These are phyloP conservation scores for Horisme vitalbata DNA, from an alignment of 2,888 invertebrate genomes.

Conservation along the genomic window DNA sequence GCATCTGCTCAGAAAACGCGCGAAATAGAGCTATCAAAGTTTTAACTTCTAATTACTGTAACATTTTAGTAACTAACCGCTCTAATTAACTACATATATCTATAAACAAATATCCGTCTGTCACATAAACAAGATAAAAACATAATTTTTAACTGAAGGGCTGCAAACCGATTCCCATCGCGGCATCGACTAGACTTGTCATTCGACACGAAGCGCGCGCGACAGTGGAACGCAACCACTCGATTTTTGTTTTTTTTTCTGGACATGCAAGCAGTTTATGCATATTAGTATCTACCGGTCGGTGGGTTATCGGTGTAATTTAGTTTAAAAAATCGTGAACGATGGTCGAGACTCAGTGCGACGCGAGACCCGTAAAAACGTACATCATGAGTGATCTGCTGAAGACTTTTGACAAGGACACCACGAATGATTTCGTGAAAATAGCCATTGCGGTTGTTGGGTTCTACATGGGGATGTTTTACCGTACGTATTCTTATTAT, in stretches of 20 bases:
- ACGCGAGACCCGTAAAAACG: constrained; percentile 62
- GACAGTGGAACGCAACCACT: constrained; percentile 46
- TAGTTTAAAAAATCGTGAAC: constrained; percentile 43
- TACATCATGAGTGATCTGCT: constrained; percentile 78
- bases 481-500: constrained; percentile 64
- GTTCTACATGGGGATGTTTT: constrained; percentile 70
- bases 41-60: background rate
- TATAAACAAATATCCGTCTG: constrained; percentile 6
- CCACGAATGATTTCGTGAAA: constrained; percentile 66
- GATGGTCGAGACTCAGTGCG: constrained; percentile 72
- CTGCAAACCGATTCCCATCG: constrained; percentile 32
- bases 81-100: too few relatives aligned
- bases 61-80: background rate
- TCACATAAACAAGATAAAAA: constrained; percentile 14
- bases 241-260: constrained; percentile 35
- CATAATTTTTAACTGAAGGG: constrained; percentile 26
- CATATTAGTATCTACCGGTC: constrained; percentile 55
- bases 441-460: constrained; percentile 61
- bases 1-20: too few relatives aligned
- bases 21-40: too few relatives aligned
- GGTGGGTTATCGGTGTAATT: constrained; percentile 69
- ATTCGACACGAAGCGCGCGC: constrained; percentile 42
- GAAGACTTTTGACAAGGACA: constrained; percentile 67
- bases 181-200: too few relatives aligned
- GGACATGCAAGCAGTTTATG: constrained; percentile 51